Base-by-base conservation (phyloP, 2,113 vertebrate genomes). In the Crypturellus undulatus region DNA sequence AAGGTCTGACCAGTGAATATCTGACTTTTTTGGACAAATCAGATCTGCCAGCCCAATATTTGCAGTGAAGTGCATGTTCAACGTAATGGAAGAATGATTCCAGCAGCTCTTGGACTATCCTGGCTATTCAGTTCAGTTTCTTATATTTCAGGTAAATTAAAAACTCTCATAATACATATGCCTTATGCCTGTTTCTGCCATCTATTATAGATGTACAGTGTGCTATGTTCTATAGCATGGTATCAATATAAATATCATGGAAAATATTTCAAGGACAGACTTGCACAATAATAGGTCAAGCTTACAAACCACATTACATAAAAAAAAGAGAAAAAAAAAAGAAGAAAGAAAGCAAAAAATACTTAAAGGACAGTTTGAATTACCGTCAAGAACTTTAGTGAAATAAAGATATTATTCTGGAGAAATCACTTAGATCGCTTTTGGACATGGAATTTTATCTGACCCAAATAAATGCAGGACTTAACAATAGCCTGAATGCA, bases 191-290 rank as follows among this genome's bases (percentile, higher is more conserved):
- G 30, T 16, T 36, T 52, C 40, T 83, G 12, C 17, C 21, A 12
- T 28, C 38, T 1, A 14, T 16, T 68, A 24, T 3, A 42, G 52
- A 36, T 45, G 26, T 1, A 20, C 1, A 58, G 11, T 10, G 5
- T 6, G 30, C 25, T 20, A 51, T 13, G 5, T 47, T 56, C 19
- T 47, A 22, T 3, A 22, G 43, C 76, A 73, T 25, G 12, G 30
- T 8, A 13, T 5, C 0, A 0, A 10, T 13, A 2, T 18, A 58
- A 83, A 64, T 76, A 69, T n/a, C 0, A 3, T 6, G 4, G 62
- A 58, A 12, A 2, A 59, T 24, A 2, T 38, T 30, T 10, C n/a
- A 90, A 21, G 43, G 69, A 42, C 0, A 65, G 25, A 42, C 0
- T 1, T 8, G 6, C 8, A 75, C 3, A 45, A 6, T 16, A 10